Conservation (phyloP, 2,113 vertebrate species). For the Coreoperca whiteheadi region DNA sequence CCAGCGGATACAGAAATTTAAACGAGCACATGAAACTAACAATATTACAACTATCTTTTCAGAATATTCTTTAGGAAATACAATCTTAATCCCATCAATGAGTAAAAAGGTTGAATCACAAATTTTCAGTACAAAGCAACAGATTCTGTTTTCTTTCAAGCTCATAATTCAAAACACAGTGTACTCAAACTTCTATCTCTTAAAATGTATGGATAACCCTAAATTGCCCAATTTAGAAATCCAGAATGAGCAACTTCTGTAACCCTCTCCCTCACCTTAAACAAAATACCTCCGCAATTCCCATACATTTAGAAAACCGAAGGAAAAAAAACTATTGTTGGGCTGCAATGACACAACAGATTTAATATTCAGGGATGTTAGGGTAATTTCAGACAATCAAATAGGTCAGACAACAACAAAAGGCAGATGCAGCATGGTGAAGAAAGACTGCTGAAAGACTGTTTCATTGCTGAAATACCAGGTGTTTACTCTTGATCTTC, state of each 20-base stretch:
- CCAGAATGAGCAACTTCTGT: too few species aligned
- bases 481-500: conserved; percentile 69
- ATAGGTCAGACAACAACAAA: conserved; percentile 32
- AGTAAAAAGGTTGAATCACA: background rate
- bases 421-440: conserved; percentile 15
- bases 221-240: too few species aligned
- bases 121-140: background rate
- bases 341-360: background rate
- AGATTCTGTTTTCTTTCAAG: background rate
- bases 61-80: background rate
- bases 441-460: conserved; percentile 19
- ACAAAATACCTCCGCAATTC: background rate
- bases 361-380: background rate
- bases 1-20: background rate
- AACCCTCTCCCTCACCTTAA: background rate
- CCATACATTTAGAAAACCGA: background rate
- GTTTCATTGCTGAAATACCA: conserved; percentile 41
- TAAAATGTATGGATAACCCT: background rate
- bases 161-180: background rate
- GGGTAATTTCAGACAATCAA: conserved; percentile 8
- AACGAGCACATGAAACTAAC: background rate
- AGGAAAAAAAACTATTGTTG: background rate
- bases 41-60: background rate
- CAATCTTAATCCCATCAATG: background rate
- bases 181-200: background rate